Evolutionary conservation across 2,113 vertebrate genomes (phyloP).

Genomic region (Antechinus stuartii): DNA sequence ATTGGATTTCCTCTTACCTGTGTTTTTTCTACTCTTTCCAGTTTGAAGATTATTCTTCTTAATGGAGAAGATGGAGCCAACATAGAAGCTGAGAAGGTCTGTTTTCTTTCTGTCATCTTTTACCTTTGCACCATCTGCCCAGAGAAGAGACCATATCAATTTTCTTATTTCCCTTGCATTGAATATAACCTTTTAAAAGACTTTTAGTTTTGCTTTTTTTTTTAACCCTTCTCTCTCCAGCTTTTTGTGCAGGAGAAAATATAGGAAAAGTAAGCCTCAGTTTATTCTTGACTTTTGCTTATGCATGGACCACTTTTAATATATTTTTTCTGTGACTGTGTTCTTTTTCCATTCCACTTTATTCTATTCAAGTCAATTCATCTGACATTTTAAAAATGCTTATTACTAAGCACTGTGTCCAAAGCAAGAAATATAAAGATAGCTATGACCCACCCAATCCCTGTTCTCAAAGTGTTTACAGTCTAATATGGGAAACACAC

Average conservation of each 20-base stretch:
- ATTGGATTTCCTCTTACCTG: not conserved
- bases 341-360: not conserved
- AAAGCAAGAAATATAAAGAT: not conserved
- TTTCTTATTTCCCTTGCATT: not conserved
- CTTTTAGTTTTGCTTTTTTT: not conserved
- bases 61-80: not conserved
- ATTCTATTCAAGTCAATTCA: not conserved
- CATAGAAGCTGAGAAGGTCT: not conserved
- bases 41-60: not conserved
- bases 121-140: not conserved
- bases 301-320: not conserved
- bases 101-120: slow-evolving; percentile 5
- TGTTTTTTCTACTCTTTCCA: not conserved
- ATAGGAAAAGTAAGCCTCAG: not conserved
- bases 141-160: not conserved
- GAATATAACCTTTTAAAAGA: not conserved
- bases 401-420: not conserved
- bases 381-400: not conserved
- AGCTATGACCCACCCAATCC: not conserved
- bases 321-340: not conserved
- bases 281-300: not conserved
- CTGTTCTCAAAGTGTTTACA: not conserved
- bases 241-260: not conserved
- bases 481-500: not conserved
- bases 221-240: not conserved